Evolutionary conservation across 2,888 invertebrate species (phyloP), one percentile per base, ranked within the genome.

Genomic region (Fissipunctia ypsillon): DNA sequence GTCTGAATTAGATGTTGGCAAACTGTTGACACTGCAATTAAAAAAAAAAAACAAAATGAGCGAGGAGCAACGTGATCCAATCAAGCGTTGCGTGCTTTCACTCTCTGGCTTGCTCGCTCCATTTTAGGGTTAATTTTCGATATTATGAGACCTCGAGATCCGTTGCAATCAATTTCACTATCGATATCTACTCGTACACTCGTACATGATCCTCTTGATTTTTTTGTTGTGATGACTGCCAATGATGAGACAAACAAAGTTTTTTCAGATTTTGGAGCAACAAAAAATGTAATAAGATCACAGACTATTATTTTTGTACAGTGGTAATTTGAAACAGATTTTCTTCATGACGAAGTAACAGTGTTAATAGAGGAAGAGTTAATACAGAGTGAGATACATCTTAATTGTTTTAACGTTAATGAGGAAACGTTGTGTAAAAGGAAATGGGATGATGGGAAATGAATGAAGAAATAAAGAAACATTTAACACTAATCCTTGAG

Each of bases 31-130:
- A 91, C 88, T 90, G 79, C 86, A 91, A 90, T 86, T 91, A 93
- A 89, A 87, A 92, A 91, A 93, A 89, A 87, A 92, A 91, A 92
- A 92, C 88, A 92, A 91, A 92, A 92, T 87, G 89, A 89, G 84
- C 86, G 73, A 87, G 84, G 83, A 87, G 89, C 91, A 89, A 90
- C 91, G 91, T 87, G 89, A 92, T 87, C 89, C 92, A 92, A 91
- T 93, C 90, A 90, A 94, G 89, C 94, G 93, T 93, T 90, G 87
- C 89, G 84, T 91, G 91, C 94, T 95, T 95, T 95, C 95, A 95
- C 95, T 95, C 90, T 94, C 89, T 85, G 88, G 83, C 87, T 88
- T 86, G 88, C 81, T 88, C 85, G 87, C 84, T 85, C 87, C 82
- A 87, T 86, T 86, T 87, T 88, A 89, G 88, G 89, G 89, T 88